These are phyloP conservation scores for Micromussa lordhowensis DNA, from an alignment of 92 coral and sea anemone genomes.

Conservation along the genomic window DNA sequence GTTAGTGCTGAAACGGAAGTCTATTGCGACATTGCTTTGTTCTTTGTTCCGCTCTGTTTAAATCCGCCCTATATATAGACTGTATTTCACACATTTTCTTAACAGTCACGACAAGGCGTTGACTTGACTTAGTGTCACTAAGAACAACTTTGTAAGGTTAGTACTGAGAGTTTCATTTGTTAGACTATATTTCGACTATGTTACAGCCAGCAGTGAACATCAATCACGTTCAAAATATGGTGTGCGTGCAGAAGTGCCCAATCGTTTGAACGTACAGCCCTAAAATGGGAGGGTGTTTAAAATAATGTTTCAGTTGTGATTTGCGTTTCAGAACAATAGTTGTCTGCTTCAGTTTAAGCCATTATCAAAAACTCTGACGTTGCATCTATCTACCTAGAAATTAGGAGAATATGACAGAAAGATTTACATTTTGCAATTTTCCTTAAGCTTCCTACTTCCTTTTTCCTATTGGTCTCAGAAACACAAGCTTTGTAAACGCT, in stretches of 20 bases:
- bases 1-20: not conserved
- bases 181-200: not conserved
- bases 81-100: not conserved
- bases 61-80: not conserved
- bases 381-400: not conserved
- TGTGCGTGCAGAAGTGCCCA: not conserved
- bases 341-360: not conserved
- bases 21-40: not conserved
- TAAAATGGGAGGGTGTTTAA: not conserved
- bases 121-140: not conserved
- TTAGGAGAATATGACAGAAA: too few relatives aligned
- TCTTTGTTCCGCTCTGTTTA: not conserved
- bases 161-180: not conserved
- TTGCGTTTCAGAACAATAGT: not conserved
- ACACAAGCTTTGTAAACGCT: too few relatives aligned
- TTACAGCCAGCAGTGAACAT: not conserved
- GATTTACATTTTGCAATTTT: too few relatives aligned
- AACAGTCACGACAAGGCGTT: not conserved
- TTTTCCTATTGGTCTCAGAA: too few relatives aligned
- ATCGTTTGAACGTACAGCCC: not conserved
- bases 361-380: not conserved
- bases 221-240: too few relatives aligned
- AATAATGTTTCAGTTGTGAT: not conserved
- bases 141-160: not conserved
- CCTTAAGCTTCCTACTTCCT: too few relatives aligned